phyloP scores from a whole-genome alignment of 2,888 invertebrate genomes.

The Pollenia amentaria region DNA sequence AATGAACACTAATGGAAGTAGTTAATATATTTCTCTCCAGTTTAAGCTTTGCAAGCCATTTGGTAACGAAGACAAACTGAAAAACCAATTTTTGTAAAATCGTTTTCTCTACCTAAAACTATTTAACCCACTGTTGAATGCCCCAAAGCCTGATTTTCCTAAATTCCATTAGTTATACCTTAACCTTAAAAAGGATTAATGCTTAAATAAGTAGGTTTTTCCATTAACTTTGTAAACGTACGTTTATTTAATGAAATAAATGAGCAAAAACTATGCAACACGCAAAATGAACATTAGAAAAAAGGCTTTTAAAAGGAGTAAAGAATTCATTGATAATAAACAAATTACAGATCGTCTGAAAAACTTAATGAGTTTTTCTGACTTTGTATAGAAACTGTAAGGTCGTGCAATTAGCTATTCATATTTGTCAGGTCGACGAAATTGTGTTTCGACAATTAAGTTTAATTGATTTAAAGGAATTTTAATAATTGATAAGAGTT shows the following conservation, averaged over 20 bases:
- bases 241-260: neutral
- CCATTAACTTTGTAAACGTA: neutral
- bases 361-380: neutral
- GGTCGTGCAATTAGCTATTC: neutral
- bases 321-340: constrained; percentile 19
- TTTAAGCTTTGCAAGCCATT: too few relatives aligned
- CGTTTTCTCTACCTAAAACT: neutral
- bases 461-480: neutral
- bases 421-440: neutral
- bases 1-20: too few relatives aligned
- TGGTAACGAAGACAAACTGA: too few relatives aligned
- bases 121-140: neutral
- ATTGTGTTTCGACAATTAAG: neutral
- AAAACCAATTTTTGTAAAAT: too few relatives aligned
- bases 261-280: constrained; percentile 2
- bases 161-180: neutral
- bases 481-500: neutral
- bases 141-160: neutral
- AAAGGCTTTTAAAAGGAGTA: neutral
- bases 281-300: constrained; percentile 39
- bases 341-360: constrained; percentile 8
- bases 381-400: neutral
- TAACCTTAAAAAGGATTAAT: neutral
- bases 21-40: too few relatives aligned
- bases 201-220: neutral